Base-by-base conservation (phyloP, 1,140 invertebrate species). In the Dendrolimus punctatus region DNA sequence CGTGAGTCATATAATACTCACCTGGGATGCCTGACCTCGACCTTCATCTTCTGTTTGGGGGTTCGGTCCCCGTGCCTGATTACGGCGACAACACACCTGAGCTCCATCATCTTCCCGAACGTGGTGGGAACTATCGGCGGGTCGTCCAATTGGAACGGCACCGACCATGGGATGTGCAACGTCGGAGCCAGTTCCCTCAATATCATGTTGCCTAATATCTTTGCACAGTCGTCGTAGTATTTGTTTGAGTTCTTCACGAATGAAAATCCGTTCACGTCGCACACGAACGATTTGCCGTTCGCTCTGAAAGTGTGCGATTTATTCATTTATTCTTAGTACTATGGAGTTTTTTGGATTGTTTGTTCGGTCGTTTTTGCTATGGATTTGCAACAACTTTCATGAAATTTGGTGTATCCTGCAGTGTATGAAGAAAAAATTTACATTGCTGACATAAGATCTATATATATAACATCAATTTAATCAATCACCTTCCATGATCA, bases 21-120 rank as follows among this genome's bases (percentile, higher is more conserved):
- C 94, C 98, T 98, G 39, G 94, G 95, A 91, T 99, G 97, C 55
- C 97, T 91, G n/a, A 99, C 98, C 91, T 99, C 98, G 68, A 99
- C 97, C 88, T 99, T 99, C 98, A 99, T 99, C 88, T 99, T 99
- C 87, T 99, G 99, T 85, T 99, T 99, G 0, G 99, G 99, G 7
- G 98, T 99, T 68, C 99, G 89, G 85, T 99, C 99, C 0, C 98
- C 99, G 76, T 99, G 99, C 64, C 99, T 87, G 51, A 99, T 99
- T 1, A 99, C 95, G n/a, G 95, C 98, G 38, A 99, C 96, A 1
- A 99, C 98, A 87, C 98, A 99, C 38, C 98, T 88, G 49, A 99
- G 87, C 83, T 99, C 99, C 98, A 99, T 99, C 96, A 99, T 99
- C 89, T 99, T 99, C 6, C 98, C 98, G 80, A 98, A 98, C 2